A percentile compares a stretch with the other conserved stretches of the same genome.
phyloP scores from a whole-genome alignment of 2,113 vertebrate species.

The Brachypodius melanocephalos region DNA sequence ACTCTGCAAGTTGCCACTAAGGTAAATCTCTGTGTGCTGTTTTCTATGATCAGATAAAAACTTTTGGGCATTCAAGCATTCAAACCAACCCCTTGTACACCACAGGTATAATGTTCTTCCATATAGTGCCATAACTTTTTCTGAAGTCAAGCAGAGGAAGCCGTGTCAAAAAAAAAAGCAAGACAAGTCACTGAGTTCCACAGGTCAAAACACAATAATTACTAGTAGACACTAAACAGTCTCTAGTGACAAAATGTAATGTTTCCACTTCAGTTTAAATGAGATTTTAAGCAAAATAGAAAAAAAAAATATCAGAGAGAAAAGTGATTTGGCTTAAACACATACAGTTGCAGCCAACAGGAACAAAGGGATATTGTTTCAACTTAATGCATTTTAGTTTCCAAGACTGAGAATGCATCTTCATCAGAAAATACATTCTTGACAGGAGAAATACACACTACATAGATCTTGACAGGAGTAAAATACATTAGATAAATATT shows the following conservation, averaged over 20 bases:
- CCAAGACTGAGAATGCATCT: not conserved
- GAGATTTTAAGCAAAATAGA: not conserved
- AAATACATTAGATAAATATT: not conserved
- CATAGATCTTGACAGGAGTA: not conserved
- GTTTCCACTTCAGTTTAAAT: not conserved
- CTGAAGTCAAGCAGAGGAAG: not conserved
- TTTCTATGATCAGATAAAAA: not conserved
- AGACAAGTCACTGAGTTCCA: not conserved
- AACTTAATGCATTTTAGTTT: not conserved
- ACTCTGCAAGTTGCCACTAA: not conserved
- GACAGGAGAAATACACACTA: not conserved
- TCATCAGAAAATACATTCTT: not conserved
- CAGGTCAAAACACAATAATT: not conserved
- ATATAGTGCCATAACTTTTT: not conserved
- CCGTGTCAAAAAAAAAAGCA: not conserved
- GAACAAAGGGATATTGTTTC: not conserved
- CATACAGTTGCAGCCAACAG: not conserved
- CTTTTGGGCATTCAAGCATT: not conserved
- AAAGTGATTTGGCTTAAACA: not conserved
- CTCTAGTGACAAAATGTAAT: not conserved
- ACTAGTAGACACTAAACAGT: not conserved
- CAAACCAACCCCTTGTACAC: not conserved
- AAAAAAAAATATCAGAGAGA: not conserved
- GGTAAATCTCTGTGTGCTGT: not conserved
- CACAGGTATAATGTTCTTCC: not conserved